Percentiles rank a stretch among this genome's conserved stretches.
These are phyloP conservation scores for Bambusicola thoracicus DNA, from an alignment of 2,113 vertebrate genomes.

Conservation along the genomic window DNA sequence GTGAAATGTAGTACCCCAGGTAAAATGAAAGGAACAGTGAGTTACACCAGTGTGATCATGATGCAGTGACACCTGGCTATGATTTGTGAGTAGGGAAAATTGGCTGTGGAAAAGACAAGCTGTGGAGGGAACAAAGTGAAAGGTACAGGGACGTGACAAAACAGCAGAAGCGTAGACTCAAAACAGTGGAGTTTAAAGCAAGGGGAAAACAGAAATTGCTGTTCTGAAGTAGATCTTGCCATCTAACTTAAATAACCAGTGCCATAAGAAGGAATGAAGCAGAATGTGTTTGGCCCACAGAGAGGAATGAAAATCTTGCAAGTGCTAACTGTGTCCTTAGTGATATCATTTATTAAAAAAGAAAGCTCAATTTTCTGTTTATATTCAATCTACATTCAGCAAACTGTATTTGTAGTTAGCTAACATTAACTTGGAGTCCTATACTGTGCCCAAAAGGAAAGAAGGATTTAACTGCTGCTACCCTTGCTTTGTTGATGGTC, in stretches of 20 bases:
- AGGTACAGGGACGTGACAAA: not conserved
- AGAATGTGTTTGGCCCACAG: not conserved
- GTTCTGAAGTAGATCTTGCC: not conserved
- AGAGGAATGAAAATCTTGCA: not conserved
- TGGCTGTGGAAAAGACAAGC: not conserved
- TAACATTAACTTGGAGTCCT: not conserved
- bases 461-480: not conserved
- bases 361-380: not conserved
- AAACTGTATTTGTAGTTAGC: not conserved
- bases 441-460: not conserved
- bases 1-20: not conserved
- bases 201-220: not conserved
- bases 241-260: not conserved
- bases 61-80: not conserved
- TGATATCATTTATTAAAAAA: not conserved
- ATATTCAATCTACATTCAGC: not conserved
- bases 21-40: constrained; percentile 23
- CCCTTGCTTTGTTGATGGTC: not conserved
- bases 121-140: not conserved
- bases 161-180: rapidly evolving
- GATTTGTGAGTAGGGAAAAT: not conserved
- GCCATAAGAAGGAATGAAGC: not conserved
- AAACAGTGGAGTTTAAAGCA: not conserved
- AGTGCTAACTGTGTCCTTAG: not conserved
- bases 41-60: not conserved